Base-by-base conservation (phyloP, 2,113 vertebrate genomes). In the Cyprinodon variegatus region DNA sequence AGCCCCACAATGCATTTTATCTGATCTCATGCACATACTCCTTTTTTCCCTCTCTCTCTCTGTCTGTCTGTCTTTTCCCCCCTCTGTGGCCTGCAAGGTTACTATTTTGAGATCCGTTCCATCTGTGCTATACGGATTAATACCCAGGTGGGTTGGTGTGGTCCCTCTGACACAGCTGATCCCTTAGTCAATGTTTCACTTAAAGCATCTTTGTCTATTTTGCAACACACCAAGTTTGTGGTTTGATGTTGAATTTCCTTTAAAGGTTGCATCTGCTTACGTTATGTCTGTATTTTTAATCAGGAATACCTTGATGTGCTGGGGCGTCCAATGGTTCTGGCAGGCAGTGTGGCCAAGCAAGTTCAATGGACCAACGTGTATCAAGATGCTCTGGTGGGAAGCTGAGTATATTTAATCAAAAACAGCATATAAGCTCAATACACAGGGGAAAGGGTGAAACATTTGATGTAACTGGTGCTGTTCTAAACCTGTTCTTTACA, bases 301-400 rank as follows among this genome's bases (percentile, higher is more conserved):
- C 93, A 99, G 98, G 98, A 99, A 87, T 99, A 99, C 87, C 94
- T 99, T 46, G 98, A 99, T 3, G 98, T 99, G 46, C 83, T 99
- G 86, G 98, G 98, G 43, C 96, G 98, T 46, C 98, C 98, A 72
- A 99, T 99, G 98, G 98, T 99, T 68, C 94, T 99, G 87, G 98
- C 98, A 0, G 98, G 98, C 78, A 96, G 95, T 77, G 94, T 94
- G 46, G 97, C 97, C 91, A 98, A 99, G 85, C 97, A 99, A 88
- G 98, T 99, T 89, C 98, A 99, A 75, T 99, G 98, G 98, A 99
- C 98, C 76, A 99, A 99, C 2, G 98, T 98, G 73, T 99, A 99
- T 86, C 97, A 98, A 91, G 98, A 99, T 76, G 97, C 97, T 3
- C 90, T 99, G 97, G 98, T 99, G 90, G 94, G 93, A 67, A 3